Evolutionary conservation across 2,888 invertebrate species (phyloP).

Genomic region (Ophonus ardosiacus): DNA sequence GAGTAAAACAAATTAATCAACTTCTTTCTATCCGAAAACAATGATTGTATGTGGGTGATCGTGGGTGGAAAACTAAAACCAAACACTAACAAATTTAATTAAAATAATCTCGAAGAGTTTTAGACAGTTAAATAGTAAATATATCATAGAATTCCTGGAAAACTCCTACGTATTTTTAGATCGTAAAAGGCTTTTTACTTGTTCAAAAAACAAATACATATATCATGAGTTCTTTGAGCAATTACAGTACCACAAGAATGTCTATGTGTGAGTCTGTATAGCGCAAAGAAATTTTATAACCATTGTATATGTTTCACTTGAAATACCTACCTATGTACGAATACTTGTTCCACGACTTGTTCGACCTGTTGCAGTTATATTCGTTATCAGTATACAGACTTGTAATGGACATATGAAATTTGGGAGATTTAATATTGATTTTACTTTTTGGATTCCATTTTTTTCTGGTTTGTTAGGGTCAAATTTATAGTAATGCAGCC

Average conservation of each 20-base stretch:
- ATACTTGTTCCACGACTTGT: not conserved
- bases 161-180: not conserved
- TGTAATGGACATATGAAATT: too few species aligned
- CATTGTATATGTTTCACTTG: not conserved
- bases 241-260: constrained; percentile 11
- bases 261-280: not conserved
- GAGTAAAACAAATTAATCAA: constrained; percentile 38
- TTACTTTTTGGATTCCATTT: too few species aligned
- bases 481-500: too few species aligned
- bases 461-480: too few species aligned
- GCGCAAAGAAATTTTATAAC: not conserved
- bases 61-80: constrained; percentile 17
- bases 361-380: not conserved
- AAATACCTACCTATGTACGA: not conserved
- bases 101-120: constrained; percentile 8
- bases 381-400: too few species aligned
- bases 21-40: constrained; percentile 22
- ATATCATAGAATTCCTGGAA: constrained; percentile 32
- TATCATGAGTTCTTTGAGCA: not conserved
- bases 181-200: constrained; percentile 10
- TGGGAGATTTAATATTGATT: too few species aligned
- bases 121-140: constrained; percentile 27
- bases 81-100: constrained; percentile 17
- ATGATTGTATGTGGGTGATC: not conserved
- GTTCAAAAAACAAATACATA: not conserved